Conservation (phyloP, 2,797 vertebrate species). For the Neosilurus hyrtlii region DNA sequence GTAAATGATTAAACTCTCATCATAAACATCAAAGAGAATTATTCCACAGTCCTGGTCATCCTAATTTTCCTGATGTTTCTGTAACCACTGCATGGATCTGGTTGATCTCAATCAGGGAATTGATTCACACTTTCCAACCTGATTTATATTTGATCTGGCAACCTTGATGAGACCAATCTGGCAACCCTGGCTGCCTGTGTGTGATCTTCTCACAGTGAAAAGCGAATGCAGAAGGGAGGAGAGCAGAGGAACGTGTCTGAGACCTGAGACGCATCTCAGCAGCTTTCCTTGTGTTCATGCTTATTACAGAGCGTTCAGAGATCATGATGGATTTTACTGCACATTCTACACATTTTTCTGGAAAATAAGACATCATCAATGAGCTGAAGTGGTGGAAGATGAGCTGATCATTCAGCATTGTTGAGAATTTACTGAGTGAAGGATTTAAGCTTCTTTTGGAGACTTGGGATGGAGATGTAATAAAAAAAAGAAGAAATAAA, state of each 20-base stretch:
- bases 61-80: neutral
- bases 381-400: neutral
- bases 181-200: constrained; percentile 22
- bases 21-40: neutral
- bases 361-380: neutral
- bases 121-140: neutral
- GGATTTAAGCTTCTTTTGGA: neutral
- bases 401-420: neutral
- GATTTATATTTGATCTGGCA: constrained; percentile 17
- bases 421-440: neutral
- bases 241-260: constrained; percentile 18
- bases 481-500: neutral
- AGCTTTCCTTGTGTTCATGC: neutral
- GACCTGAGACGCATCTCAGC: neutral
- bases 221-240: constrained; percentile 15
- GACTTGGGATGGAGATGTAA: neutral
- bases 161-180: constrained; percentile 16
- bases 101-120: neutral
- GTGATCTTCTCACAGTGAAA: constrained; percentile 15
- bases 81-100: neutral
- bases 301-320: neutral
- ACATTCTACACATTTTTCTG: neutral
- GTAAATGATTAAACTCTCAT: neutral
- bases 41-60: neutral
- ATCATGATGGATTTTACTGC: neutral